A percentile compares a stretch with the other conserved stretches of the same genome.
Evolutionary conservation across 2,888 invertebrate genomes (phyloP).

Genomic region (Hesperia comma): DNA sequence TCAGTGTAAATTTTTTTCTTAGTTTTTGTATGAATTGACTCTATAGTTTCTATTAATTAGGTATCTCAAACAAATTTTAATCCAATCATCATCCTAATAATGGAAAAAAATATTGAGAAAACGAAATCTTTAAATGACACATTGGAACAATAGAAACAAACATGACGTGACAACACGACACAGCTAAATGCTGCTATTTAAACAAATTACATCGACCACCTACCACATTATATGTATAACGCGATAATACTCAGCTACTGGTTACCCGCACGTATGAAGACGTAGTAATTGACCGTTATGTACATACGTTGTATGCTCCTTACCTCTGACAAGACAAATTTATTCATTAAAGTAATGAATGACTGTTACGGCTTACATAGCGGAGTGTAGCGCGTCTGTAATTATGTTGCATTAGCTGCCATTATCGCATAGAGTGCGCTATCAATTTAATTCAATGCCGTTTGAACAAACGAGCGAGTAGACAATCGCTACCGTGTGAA

Average conservation of each 20-base stretch:
- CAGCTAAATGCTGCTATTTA: slow-evolving; percentile 5
- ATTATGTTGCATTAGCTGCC: slow-evolving; percentile 64
- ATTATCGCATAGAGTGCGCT: slow-evolving; percentile 61
- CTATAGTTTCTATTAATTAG: neutral
- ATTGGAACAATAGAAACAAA: too few species aligned
- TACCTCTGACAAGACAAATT: slow-evolving; percentile 56
- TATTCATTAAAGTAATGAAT: slow-evolving; percentile 66
- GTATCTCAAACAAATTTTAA: too few species aligned
- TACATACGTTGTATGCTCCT: slow-evolving; percentile 45
- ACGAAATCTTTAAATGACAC: too few species aligned
- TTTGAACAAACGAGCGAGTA: slow-evolving; percentile 58
- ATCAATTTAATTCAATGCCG: slow-evolving; percentile 71
- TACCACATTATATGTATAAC: slow-evolving; percentile 12
- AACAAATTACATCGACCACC: slow-evolving; percentile 5
- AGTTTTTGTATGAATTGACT: too few species aligned
- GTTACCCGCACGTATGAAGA: slow-evolving; percentile 42
- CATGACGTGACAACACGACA: too few species aligned
- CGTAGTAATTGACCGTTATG: slow-evolving; percentile 45
- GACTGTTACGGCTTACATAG: slow-evolving; percentile 48
- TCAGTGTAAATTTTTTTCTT: too few species aligned
- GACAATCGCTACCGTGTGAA: slow-evolving; percentile 51
- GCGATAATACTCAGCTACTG: slow-evolving; percentile 28
- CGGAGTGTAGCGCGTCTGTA: slow-evolving; percentile 46
- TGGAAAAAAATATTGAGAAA: too few species aligned
- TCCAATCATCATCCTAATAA: too few species aligned